phyloP scores from a whole-genome alignment of 2,113 vertebrate genomes.

The Gobius niger region DNA sequence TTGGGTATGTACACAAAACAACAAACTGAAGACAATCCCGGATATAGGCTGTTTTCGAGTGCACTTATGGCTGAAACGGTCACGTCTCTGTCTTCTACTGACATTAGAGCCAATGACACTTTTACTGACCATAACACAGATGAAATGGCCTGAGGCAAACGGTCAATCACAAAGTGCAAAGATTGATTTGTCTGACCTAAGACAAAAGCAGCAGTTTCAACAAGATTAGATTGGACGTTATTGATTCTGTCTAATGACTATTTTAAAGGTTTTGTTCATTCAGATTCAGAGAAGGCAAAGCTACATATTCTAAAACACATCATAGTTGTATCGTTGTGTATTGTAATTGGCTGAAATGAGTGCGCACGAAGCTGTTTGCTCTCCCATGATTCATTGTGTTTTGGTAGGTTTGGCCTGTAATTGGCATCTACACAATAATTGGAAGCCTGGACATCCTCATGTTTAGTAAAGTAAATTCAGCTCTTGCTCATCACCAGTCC shows the following conservation, averaged over 20 bases:
- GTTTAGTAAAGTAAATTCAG: neutral
- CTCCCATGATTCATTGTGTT: neutral
- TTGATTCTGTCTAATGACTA: neutral
- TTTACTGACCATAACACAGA: constrained; percentile 4
- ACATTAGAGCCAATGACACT: neutral
- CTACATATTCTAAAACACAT: neutral
- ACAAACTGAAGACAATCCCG: no score
- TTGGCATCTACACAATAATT: neutral
- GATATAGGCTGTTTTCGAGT: no score
- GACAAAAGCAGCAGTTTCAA: constrained; percentile 3
- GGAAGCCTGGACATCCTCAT: neutral
- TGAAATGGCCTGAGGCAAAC: neutral
- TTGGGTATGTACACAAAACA: no score
- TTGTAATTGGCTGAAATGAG: neutral
- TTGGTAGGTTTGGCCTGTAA: neutral
- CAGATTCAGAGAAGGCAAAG: neutral
- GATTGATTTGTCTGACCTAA: neutral
- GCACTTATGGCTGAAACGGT: no score
- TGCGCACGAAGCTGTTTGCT: neutral
- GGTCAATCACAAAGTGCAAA: neutral
- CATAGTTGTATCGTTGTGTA: neutral
- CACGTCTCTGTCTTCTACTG: neutral
- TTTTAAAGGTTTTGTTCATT: neutral
- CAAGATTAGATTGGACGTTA: constrained; percentile 1
- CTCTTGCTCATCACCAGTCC: neutral